Percentiles rank a stretch among this genome's conserved stretches.
Evolutionary conservation across 2,797 vertebrate genomes (phyloP).

Genomic region (Sciurus vulgaris): DNA sequence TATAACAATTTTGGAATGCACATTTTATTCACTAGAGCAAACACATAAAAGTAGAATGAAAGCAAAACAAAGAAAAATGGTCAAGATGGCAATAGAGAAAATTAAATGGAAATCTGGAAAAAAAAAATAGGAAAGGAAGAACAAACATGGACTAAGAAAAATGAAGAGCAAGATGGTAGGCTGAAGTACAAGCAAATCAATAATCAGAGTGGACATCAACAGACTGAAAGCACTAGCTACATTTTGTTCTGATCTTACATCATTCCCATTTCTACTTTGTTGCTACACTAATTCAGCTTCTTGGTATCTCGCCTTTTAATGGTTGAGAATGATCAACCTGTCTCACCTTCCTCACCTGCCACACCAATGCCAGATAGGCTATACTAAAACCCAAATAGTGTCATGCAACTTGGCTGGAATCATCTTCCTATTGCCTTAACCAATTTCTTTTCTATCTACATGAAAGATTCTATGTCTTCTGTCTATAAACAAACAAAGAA

Average conservation of each 20-base stretch:
- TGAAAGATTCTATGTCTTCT: not conserved
- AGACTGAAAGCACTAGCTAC: not conserved
- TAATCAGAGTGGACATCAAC: not conserved
- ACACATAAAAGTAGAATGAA: not conserved
- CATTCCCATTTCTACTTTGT: not conserved
- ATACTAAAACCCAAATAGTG: not conserved
- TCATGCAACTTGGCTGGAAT: not conserved
- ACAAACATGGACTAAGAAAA: not conserved
- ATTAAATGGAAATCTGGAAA: not conserved
- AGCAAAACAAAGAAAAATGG: not conserved
- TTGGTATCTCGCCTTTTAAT: not conserved
- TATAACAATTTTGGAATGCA: not conserved
- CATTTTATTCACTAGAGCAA: not conserved
- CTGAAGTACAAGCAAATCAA: not conserved
- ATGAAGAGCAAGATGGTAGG: not conserved
- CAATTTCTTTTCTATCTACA: not conserved
- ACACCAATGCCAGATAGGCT: not conserved
- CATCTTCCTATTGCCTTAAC: not conserved
- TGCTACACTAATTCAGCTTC: not conserved
- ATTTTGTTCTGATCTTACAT: not conserved
- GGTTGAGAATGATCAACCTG: not conserved
- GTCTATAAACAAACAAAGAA: not conserved
- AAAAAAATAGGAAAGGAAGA: not conserved
- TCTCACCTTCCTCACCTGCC: not conserved
- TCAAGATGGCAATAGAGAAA: not conserved